phyloP scores from a whole-genome alignment of 1,140 invertebrate genomes.

The Anastrepha obliqua region DNA sequence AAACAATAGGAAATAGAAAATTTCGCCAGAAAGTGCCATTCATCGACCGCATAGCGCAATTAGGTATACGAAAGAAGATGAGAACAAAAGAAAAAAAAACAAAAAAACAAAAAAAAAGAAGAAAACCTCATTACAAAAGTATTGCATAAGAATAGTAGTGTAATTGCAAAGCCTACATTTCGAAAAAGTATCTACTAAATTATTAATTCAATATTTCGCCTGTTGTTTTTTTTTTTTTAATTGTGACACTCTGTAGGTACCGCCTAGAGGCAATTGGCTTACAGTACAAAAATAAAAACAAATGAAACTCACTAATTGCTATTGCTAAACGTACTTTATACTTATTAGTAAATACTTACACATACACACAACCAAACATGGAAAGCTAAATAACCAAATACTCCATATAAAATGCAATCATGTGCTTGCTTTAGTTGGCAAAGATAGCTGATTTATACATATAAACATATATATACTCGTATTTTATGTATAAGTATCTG shows the following conservation, averaged over 20 bases:
- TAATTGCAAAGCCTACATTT: not conserved
- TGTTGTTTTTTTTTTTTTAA: slow-evolving; percentile 24
- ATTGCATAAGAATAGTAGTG: not conserved
- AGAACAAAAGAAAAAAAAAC: not conserved
- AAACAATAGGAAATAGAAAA: slow-evolving; percentile 64
- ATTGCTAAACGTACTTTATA: not conserved
- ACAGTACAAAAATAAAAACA: not conserved
- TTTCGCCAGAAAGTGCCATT: slow-evolving; percentile 73
- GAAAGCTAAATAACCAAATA: not conserved
- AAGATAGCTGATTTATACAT: not conserved
- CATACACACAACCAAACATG: not conserved
- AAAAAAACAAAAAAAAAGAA: slow-evolving; percentile 24
- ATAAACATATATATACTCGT: not conserved
- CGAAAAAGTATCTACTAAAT: not conserved
- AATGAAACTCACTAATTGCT: not conserved
- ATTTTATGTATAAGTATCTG: not conserved
- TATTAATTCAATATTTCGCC: not conserved
- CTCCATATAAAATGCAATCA: not conserved
- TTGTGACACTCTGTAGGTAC: slow-evolving; percentile 21
- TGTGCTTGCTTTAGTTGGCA: slow-evolving; percentile 44
- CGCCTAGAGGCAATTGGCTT: not conserved
- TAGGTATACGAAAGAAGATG: slow-evolving; percentile 62
- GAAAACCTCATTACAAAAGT: slow-evolving; percentile 19
- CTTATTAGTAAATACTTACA: not conserved
- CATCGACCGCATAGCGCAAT: slow-evolving; percentile 73